Conservation (phyloP, 2,888 invertebrate species). For the Octonoba sinensis region DNA sequence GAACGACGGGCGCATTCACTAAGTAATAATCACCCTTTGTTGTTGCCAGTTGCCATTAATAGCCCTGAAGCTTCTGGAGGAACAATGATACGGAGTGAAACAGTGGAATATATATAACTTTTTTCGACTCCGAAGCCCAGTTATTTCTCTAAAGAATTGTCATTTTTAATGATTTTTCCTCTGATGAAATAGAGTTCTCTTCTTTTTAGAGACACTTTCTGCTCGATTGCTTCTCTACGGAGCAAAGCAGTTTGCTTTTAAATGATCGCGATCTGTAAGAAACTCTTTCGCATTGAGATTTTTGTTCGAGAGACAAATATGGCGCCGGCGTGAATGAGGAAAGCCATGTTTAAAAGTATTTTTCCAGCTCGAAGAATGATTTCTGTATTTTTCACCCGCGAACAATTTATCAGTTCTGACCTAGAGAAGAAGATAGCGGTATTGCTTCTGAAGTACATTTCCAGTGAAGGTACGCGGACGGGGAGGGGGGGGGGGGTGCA, state of each 20-base stretch:
- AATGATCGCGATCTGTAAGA: slow-evolving; percentile 46
- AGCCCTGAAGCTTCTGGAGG: slow-evolving; percentile 42
- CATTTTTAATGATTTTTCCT: slow-evolving; percentile 61
- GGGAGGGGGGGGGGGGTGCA: no score
- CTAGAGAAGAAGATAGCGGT: no score
- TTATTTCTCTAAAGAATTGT: slow-evolving; percentile 48
- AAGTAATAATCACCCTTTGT: slow-evolving; percentile 63
- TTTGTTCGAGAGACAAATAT: slow-evolving; percentile 40
- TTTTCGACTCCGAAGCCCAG: slow-evolving; percentile 12
- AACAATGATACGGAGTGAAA: slow-evolving; percentile 47
- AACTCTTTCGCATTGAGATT: slow-evolving; percentile 26
- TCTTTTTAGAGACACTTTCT: slow-evolving; percentile 29
- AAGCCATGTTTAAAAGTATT: slow-evolving; percentile 15
- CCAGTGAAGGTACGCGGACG: no score
- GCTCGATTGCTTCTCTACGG: slow-evolving; percentile 36
- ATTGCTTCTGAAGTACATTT: no score
- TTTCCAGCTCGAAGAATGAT: no score
- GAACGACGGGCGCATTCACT: slow-evolving; percentile 48
- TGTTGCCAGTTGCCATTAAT: slow-evolving; percentile 61
- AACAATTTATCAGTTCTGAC: no score
- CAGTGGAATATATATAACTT: slow-evolving; percentile 53
- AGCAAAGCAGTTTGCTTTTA: slow-evolving; percentile 44
- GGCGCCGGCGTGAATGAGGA: slow-evolving; percentile 27
- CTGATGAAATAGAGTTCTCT: slow-evolving; percentile 47
- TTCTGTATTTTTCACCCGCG: no score